These are phyloP conservation scores for Salvelinus namaycush DNA, from an alignment of 2,113 vertebrate genomes.

Conservation along the genomic window DNA sequence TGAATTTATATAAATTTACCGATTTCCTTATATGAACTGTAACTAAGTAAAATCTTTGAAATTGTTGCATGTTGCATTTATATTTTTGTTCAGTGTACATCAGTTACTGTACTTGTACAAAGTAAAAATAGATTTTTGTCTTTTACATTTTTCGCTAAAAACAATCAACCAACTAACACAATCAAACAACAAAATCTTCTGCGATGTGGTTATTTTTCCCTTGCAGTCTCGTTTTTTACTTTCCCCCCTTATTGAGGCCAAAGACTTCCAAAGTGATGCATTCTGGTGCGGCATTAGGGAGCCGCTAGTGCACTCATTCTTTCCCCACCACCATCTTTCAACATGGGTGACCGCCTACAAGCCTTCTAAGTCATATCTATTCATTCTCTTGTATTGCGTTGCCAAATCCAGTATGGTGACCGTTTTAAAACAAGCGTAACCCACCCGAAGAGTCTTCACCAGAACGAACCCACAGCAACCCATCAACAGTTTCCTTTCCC, in stretches of 20 bases:
- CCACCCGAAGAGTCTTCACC: too few relatives aligned
- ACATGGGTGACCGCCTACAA: too few relatives aligned
- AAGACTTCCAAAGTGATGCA: slow-evolving; percentile 42
- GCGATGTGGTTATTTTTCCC: slow-evolving; percentile 15
- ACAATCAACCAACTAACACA: slow-evolving; percentile 39
- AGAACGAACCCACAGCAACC: background rate
- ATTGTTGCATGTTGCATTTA: too few relatives aligned
- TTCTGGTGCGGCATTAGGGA: slow-evolving; percentile 36
- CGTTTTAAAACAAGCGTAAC: too few relatives aligned
- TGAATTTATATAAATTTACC: too few relatives aligned
- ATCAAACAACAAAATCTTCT: slow-evolving; percentile 34
- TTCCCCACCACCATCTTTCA: background rate
- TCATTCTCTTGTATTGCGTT: background rate
- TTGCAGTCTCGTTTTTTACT: slow-evolving; percentile 13
- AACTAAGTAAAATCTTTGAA: too few relatives aligned
- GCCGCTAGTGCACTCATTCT: background rate
- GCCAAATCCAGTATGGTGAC: too few relatives aligned
- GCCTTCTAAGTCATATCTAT: background rate
- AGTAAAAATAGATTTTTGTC: slow-evolving; percentile 68
- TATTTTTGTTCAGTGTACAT: too few relatives aligned
- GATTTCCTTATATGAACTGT: too few relatives aligned
- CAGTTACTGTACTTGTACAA: slow-evolving; percentile 70
- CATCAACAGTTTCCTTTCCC: background rate
- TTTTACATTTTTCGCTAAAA: slow-evolving; percentile 44
- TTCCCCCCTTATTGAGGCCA: slow-evolving; percentile 49